These are phyloP conservation scores for Sarcophaga variegata DNA, from an alignment of 2,888 invertebrate species.

Conservation along the genomic window DNA sequence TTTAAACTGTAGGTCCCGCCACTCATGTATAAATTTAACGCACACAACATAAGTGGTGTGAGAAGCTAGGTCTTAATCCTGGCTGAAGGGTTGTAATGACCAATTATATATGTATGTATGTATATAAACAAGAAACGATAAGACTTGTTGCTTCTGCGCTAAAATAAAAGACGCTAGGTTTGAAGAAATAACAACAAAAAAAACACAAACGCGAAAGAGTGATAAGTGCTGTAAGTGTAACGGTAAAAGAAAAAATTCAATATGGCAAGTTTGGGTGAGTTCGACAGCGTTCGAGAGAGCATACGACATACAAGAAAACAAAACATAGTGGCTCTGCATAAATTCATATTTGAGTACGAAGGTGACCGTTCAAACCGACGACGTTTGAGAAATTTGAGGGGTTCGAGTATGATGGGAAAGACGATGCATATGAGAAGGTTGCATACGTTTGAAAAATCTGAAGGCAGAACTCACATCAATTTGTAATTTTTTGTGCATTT, in stretches of 20 bases:
- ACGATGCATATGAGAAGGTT: slow-evolving; percentile 44
- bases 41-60: too few species aligned
- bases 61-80: too few species aligned
- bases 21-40: too few species aligned
- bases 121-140: too few species aligned
- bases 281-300: slow-evolving; percentile 32
- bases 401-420: slow-evolving; percentile 48
- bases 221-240: neutral
- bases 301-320: slow-evolving; percentile 46
- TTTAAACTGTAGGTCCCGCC: too few species aligned
- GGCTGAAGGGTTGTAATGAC: too few species aligned
- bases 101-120: too few species aligned
- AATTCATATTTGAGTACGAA: slow-evolving; percentile 57
- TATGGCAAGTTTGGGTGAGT: slow-evolving; percentile 40
- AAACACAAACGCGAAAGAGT: neutral
- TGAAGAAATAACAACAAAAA: too few species aligned
- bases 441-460: slow-evolving; percentile 44
- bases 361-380: slow-evolving; percentile 58
- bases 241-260: neutral
- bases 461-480: slow-evolving; percentile 47
- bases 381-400: slow-evolving; percentile 44
- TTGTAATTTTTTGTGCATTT: slow-evolving; percentile 6
- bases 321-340: slow-evolving; percentile 46
- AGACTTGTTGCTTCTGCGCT: neutral
- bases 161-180: too few species aligned